Base-by-base conservation (phyloP, 2,113 vertebrate species). In the Salvelinus fontinalis region DNA sequence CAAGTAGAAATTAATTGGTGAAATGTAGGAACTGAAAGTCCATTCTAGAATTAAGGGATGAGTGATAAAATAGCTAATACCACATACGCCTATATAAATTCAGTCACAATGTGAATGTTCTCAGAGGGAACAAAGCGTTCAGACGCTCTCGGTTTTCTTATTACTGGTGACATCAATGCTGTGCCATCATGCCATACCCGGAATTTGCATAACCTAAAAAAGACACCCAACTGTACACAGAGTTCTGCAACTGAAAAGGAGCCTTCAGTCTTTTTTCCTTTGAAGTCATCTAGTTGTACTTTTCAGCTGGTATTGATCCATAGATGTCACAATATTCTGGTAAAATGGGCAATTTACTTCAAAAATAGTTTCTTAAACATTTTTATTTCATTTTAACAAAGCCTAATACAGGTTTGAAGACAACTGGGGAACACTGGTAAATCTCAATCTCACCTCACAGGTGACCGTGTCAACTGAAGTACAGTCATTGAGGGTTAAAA, bases 391-490 rank as follows among this genome's bases (percentile, higher is more conserved):
- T 80, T 89, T 89, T 82, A 90, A 89, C 83, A 90, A 91, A 91
- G 86, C 79, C 86, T 86, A 57, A 90, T 87, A 92, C 86, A 92
- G 85, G 89, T 89, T 87, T 88, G 82, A 93, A 93, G 89, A 86
- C 88, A 89, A 91, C 78, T 84, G 77, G 79, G 85, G 75, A 89
- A 92, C 83, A 88, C 87, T 87, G 87, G 84, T 87, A 85, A 90
- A 90, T 90, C 79, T 87, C 39, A 44, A 87, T 86, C 65, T 81
- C 83, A 86, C 85, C 77, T 85, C 83, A 89, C 81, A 84, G 67
- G 79, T 84, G 69, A 67, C 85, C 75, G 67, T 79, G 12, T 81
- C 24, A 85, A 86, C 87, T 75, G 60, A 74, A 39, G 27, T 72
- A 80, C 54, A 88, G 31, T 49, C 70, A 70, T 9, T 7, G 67